Evolutionary conservation across 2,797 vertebrate species (phyloP), one percentile per base, ranked within the genome.

Genomic region (Pseudocheirus occidentalis): DNA sequence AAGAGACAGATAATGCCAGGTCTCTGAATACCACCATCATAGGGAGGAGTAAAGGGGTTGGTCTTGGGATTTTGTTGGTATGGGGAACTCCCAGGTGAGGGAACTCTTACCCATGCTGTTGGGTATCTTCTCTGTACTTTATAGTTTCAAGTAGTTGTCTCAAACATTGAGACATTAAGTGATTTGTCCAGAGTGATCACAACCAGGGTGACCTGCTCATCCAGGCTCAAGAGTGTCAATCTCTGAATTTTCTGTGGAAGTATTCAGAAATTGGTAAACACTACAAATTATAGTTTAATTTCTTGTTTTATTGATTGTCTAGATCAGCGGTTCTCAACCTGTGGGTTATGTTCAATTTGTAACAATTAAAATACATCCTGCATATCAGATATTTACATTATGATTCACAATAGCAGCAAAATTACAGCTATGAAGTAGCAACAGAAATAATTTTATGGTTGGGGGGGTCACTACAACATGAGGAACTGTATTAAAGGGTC

Each of bases 1-100:
- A 55, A 94, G 59, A 96, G 46, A 31, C 31, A 7, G 93, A 91
- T 58, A n/a, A 3, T 57, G 56, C 56, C 89, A 93, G 92, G 73
- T 92, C 46, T 62, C 16, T 40, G 66, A 73, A 40, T 73, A 40
- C 16, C n/a, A 73, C n/a, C 34, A 73, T 73, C 66, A 18, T 21
- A 73, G 66, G n/a, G 16, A 40, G n/a, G 14, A 18, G 7, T n/a
- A 73, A 1, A 40, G 14, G n/a, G n/a, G 18, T 5, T 73, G 34
- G 5, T 66, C 34, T 66, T 66, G 34, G 13, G 4, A 66, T n/a
- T 66, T 66, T 66, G 62, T 66, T 66, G 34, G 34, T n/a, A 66
- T n/a, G 29, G 31, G 31, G 11, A 34, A 50, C 5, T 57, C 73
- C 12, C 55, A 54, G 28, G 13, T 62, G 91, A 55, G 73, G 59